Evolutionary conservation across 2,113 vertebrate genomes (phyloP).

Genomic region (Pongo pygmaeus): DNA sequence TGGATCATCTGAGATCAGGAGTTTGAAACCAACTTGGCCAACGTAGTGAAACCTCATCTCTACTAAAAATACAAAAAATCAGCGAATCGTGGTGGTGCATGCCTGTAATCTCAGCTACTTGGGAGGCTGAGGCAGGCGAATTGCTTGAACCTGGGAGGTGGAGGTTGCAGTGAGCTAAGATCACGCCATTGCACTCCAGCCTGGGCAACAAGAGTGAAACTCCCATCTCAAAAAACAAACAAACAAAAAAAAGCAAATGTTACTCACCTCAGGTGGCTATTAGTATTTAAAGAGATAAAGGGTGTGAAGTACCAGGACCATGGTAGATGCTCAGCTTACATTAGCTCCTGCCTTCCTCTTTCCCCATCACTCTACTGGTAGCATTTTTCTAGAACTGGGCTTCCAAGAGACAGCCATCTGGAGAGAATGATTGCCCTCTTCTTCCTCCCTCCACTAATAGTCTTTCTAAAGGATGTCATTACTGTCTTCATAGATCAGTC

Average conservation of each 20-base stretch:
- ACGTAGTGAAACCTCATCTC: too few relatives aligned
- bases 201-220: too few relatives aligned
- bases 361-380: neutral
- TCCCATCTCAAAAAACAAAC: too few relatives aligned
- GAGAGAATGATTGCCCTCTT: neutral
- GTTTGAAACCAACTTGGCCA: too few relatives aligned
- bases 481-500: neutral
- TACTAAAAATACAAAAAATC: too few relatives aligned
- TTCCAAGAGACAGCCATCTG: neutral
- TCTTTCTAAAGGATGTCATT: conserved; percentile 1
- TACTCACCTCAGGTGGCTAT: neutral
- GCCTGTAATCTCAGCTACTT: too few relatives aligned
- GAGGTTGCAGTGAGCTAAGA: too few relatives aligned
- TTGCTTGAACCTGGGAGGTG: too few relatives aligned
- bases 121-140: too few relatives aligned
- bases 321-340: neutral
- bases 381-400: neutral
- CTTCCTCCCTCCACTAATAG: neutral
- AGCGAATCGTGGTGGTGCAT: too few relatives aligned
- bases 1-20: too few relatives aligned
- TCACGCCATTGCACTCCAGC: too few relatives aligned
- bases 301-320: neutral
- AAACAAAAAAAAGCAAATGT: neutral
- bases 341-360: neutral
- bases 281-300: neutral